Evolutionary conservation across 2,113 vertebrate species (phyloP), one percentile per base, ranked within the genome.

Genomic region (Coreoperca whiteheadi): DNA sequence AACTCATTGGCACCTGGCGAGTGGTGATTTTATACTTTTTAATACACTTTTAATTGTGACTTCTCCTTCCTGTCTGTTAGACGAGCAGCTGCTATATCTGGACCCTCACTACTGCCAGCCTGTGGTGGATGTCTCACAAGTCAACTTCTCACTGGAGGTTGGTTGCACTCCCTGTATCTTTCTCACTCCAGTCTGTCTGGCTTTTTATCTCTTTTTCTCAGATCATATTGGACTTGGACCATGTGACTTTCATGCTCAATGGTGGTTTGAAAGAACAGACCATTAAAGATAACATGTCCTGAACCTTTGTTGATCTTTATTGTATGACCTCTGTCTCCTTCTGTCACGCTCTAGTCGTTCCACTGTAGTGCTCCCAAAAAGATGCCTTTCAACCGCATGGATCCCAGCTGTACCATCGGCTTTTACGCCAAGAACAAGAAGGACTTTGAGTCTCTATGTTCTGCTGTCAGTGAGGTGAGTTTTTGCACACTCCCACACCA

Each of bases 51-150:
- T 46, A 61, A 50, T 71, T 64, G 28, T 68, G 28, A 7, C 16
- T 59, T 66, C 16, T 46, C 7, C 6, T 72, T 61, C 51, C 67
- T 89, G 32, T 82, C 8, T 86, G 32, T 21, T 89, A 99, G 97
- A 98, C 56, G 97, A 98, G 76, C 96, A 96, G 88, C 94, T 98
- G 69, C 94, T 98, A 34, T 98, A 97, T 93, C 94, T 99, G 92
- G 97, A 99, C 82, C 97, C 97, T 50, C 97, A 99, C 92, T 97
- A 97, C 94, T 98, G 97, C 93, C 97, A 98, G 94, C 91, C 95
- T 6, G 93, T 95, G 20, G 96, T 98, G 59, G 97, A 98, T 25
- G 94, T 96, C 83, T 93, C 95, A 50, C 95, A 96, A 89, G 88
- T 82, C 23, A 85, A 95, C 88, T 98, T 97, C 74, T 94, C 96